Evolutionary conservation across 2,888 invertebrate species (phyloP).

Genomic region (Drosophila planitibia): DNA sequence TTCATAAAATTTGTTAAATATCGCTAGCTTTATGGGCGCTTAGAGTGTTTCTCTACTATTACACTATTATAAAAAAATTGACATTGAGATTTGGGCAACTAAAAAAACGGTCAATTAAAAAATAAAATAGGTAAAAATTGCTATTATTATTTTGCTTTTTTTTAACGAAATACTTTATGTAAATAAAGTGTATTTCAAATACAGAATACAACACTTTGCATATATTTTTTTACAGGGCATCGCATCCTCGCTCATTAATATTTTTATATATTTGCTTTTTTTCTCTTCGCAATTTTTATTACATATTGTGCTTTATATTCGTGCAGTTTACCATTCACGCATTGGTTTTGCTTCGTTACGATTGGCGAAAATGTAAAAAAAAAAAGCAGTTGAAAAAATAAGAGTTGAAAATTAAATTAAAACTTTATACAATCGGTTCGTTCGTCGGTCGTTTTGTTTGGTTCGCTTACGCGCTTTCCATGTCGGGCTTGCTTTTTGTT

Average conservation of each 20-base stretch:
- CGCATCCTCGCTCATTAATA: neutral
- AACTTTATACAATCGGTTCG: constrained; percentile 46
- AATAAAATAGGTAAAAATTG: neutral
- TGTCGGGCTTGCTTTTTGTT: constrained; percentile 30
- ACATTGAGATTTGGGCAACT: neutral
- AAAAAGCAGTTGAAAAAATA: constrained; percentile 19
- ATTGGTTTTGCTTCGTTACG: constrained; percentile 54
- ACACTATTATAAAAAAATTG: neutral
- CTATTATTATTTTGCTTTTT: neutral
- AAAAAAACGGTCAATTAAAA: neutral
- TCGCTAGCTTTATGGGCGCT: neutral
- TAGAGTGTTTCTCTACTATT: neutral
- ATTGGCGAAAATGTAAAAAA: constrained; percentile 25
- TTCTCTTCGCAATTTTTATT: constrained; percentile 41
- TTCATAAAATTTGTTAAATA: neutral
- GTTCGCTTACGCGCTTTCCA: constrained; percentile 63
- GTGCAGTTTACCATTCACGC: constrained; percentile 62
- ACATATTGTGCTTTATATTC: constrained; percentile 52
- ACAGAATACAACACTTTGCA: neutral
- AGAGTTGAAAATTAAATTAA: constrained; percentile 55
- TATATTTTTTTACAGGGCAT: constrained; percentile 22
- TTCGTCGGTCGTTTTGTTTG: constrained; percentile 18
- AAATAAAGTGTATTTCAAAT: neutral
- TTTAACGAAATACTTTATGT: neutral
- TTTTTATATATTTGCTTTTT: constrained; percentile 5